Conservation (phyloP, 2,888 invertebrate species). For the Epistrophella euchroma region DNA sequence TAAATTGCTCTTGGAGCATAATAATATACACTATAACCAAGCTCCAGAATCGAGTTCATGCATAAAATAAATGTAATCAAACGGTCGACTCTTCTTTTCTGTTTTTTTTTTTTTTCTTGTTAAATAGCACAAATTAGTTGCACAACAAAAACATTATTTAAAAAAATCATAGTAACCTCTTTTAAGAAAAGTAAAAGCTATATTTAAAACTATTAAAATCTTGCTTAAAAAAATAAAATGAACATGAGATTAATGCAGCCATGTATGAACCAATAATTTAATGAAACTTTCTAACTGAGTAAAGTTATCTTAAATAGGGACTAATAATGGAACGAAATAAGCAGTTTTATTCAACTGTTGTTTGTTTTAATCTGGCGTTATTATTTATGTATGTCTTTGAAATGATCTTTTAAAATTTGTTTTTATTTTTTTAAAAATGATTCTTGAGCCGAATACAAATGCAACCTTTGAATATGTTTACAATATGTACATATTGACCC, state of each 20-base stretch:
- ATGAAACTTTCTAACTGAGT: slow-evolving; percentile 24
- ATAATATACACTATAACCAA: slow-evolving; percentile 5
- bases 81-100: slow-evolving; percentile 38
- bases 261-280: slow-evolving; percentile 59
- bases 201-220: slow-evolving; percentile 16
- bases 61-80: too few species aligned
- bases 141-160: slow-evolving; percentile 46
- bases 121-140: slow-evolving; percentile 45
- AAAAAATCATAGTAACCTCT: slow-evolving; percentile 58
- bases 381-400: background rate
- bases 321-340: slow-evolving; percentile 28
- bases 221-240: slow-evolving; percentile 46
- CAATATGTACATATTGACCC: background rate
- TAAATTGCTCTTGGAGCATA: slow-evolving; percentile 8
- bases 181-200: slow-evolving; percentile 35
- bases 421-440: background rate
- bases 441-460: background rate
- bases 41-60: slow-evolving; percentile 42
- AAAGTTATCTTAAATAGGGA: slow-evolving; percentile 5
- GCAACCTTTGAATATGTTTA: background rate
- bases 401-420: background rate
- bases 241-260: slow-evolving; percentile 53
- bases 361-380: background rate
- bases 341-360: background rate
- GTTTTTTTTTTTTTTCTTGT: slow-evolving; percentile 35